Conservation (phyloP, 2,113 vertebrate species). For the Dasyornis broadbenti region DNA sequence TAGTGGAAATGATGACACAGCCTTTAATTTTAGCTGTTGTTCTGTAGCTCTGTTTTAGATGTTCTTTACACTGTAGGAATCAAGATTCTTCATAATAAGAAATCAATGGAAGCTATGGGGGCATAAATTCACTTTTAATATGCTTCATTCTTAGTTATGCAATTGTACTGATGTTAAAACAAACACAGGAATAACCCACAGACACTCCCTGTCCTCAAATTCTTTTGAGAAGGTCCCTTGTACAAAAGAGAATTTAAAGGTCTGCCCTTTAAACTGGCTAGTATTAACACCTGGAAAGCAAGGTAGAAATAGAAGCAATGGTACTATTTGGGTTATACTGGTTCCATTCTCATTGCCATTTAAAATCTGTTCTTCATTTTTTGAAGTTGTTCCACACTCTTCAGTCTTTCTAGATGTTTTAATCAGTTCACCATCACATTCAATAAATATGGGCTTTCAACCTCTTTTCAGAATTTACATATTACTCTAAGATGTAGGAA, state of each 20-base stretch:
- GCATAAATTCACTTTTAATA: neutral
- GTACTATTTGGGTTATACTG: neutral
- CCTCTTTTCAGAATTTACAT: neutral
- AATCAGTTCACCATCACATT: neutral
- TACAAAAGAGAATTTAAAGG: neutral
- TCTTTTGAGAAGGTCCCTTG: neutral
- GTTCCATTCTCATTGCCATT: neutral
- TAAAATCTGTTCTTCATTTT: neutral
- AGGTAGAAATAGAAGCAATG: neutral
- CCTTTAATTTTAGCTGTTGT: neutral
- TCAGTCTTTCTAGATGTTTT: neutral
- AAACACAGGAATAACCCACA: neutral
- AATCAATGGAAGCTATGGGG: neutral
- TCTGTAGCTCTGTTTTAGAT: neutral
- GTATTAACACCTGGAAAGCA: neutral
- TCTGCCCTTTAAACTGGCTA: neutral
- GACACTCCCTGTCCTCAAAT: neutral
- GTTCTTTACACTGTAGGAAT: neutral
- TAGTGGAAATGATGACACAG: neutral
- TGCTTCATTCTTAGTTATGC: neutral
- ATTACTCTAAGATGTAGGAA: neutral
- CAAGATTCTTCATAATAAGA: neutral
- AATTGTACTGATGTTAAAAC: neutral
- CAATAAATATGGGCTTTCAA: neutral
- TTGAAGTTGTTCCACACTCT: neutral